Percentiles rank a stretch among this genome's conserved stretches.
Evolutionary conservation across 2,888 invertebrate genomes (phyloP).

Genomic region (Philonicus albiceps): DNA sequence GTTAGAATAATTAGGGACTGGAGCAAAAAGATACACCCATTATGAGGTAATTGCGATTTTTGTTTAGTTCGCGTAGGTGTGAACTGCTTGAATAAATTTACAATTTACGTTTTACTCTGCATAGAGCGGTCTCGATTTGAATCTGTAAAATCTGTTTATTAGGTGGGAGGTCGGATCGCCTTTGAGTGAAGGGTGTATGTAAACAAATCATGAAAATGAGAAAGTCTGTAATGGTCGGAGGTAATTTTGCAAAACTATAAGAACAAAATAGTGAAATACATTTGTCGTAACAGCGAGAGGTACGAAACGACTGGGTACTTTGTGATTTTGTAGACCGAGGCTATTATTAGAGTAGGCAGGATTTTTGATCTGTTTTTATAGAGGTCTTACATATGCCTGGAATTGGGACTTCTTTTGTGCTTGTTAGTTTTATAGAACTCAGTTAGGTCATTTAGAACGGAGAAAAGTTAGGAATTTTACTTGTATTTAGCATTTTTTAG

Average conservation of each 20-base stretch:
- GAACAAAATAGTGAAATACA: background rate
- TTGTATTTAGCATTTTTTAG: background rate
- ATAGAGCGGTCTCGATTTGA: background rate
- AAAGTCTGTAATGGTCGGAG: background rate
- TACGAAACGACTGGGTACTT: background rate
- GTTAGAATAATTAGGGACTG: background rate
- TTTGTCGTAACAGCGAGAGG: background rate
- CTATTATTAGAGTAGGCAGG: background rate
- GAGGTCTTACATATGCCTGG: background rate
- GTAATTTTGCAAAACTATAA: background rate
- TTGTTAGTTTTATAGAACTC: background rate
- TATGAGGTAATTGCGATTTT: constrained; percentile 3
- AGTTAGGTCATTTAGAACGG: background rate
- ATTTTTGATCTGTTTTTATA: background rate
- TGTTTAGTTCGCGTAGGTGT: constrained; percentile 3
- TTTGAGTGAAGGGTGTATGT: constrained; percentile 1
- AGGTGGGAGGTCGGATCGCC: background rate
- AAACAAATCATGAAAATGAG: background rate
- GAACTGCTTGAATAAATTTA: constrained; percentile 35
- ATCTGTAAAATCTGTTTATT: background rate
- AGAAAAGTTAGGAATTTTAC: background rate
- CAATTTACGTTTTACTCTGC: background rate
- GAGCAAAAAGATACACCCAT: background rate
- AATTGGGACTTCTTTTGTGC: background rate
- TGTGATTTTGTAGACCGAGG: background rate